Evolutionary conservation across 1,140 invertebrate genomes (phyloP).

Genomic region (Cepaea nemoralis): DNA sequence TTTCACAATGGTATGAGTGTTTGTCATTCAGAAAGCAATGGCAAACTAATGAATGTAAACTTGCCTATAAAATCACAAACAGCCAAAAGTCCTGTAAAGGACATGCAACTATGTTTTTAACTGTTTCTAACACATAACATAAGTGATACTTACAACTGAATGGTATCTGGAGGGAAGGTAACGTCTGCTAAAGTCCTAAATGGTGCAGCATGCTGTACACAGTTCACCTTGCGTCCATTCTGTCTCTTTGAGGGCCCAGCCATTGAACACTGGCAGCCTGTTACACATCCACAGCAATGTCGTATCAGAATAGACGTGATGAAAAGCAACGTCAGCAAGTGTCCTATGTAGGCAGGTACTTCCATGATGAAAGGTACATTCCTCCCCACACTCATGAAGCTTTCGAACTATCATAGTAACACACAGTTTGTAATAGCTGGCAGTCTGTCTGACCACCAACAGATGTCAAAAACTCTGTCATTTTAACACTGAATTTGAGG

Average conservation of each 20-base stretch:
- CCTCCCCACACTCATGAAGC: neutral
- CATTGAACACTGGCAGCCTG: conserved; percentile 48
- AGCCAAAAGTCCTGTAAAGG: neutral
- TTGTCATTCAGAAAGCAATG: neutral
- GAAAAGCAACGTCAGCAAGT: conserved; percentile 12
- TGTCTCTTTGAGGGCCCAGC: conserved; percentile 38
- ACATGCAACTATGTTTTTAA: neutral
- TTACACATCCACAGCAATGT: conserved; percentile 40
- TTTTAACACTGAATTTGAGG: neutral
- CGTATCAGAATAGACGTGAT: neutral
- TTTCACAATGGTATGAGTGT: neutral
- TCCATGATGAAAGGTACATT: conserved; percentile 18
- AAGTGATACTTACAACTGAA: conserved; percentile 47
- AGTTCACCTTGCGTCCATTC: conserved; percentile 48
- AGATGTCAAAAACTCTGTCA: neutral
- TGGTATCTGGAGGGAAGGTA: conserved; percentile 48
- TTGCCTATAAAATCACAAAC: neutral
- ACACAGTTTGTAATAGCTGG: neutral
- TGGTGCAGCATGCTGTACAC: conserved; percentile 43
- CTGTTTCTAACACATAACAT: conserved; percentile 3
- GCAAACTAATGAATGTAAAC: neutral
- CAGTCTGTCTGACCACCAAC: neutral
- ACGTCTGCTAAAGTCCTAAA: conserved; percentile 40
- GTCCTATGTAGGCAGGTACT: neutral
- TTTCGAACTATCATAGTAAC: neutral